Evolutionary conservation across 2,888 invertebrate species (phyloP).

Genomic region (Tanytarsus gracilentus): DNA sequence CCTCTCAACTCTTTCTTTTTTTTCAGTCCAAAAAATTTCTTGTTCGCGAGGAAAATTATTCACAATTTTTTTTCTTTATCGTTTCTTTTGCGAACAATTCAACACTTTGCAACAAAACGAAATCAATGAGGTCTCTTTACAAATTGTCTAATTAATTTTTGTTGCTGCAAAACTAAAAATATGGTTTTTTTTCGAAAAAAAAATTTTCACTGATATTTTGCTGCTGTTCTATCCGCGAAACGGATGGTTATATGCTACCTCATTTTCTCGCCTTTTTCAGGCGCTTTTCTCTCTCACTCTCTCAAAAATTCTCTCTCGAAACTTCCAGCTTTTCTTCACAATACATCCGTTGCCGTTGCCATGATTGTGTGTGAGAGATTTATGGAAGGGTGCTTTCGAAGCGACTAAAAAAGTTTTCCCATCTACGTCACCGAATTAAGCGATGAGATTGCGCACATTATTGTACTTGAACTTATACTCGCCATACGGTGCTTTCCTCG

Average conservation of each 20-base stretch:
- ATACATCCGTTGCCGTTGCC: background rate
- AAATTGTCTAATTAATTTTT: constrained; percentile 28
- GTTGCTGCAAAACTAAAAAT: constrained; percentile 28
- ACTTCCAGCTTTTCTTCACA: constrained; percentile 15
- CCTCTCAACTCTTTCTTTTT: background rate
- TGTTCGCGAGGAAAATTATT: constrained; percentile 10
- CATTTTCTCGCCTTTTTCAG: constrained; percentile 26
- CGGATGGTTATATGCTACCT: constrained; percentile 26
- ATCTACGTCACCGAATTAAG: constrained; percentile 25
- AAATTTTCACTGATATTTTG: constrained; percentile 21
- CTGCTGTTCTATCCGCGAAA: constrained; percentile 22
- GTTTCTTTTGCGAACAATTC: constrained; percentile 1
- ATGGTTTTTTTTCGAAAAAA: constrained; percentile 26
- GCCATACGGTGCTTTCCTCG: too few relatives aligned
- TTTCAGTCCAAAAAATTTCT: constrained; percentile 9
- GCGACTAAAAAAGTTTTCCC: background rate
- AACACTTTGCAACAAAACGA: constrained; percentile 18
- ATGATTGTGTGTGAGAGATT: background rate
- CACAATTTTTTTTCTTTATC: constrained; percentile 5
- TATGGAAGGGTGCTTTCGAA: background rate
- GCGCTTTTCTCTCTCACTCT: constrained; percentile 11
- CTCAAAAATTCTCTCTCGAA: background rate
- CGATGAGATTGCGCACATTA: constrained; percentile 3
- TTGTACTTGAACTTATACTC: background rate
- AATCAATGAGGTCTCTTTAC: constrained; percentile 22